Conservation (phyloP, 2,888 invertebrate species). For the Mythimna albipuncta region DNA sequence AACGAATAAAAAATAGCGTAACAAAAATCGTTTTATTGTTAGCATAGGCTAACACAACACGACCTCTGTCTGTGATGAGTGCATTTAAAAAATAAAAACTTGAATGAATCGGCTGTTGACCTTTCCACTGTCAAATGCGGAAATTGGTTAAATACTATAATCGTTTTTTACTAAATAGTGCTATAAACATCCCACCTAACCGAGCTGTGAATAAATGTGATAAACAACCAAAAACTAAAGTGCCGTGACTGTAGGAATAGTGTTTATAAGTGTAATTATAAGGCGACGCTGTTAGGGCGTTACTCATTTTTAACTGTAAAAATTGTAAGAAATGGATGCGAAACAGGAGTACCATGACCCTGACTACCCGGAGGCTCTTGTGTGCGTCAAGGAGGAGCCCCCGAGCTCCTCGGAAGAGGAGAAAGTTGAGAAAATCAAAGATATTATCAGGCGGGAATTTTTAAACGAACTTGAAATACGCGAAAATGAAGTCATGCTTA, state of each 20-base stretch:
- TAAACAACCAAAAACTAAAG: conserved; percentile 70
- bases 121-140: conserved; percentile 84
- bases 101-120: conserved; percentile 85
- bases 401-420: conserved; percentile 78
- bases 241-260: conserved; percentile 62
- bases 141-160: conserved; percentile 76
- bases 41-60: background rate
- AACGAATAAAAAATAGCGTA: conserved; percentile 8
- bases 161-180: conserved; percentile 71
- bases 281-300: conserved; percentile 75
- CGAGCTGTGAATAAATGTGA: conserved; percentile 74
- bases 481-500: conserved; percentile 93
- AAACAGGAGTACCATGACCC: conserved; percentile 91
- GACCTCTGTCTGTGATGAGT: conserved; percentile 34
- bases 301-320: conserved; percentile 71
- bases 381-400: conserved; percentile 73
- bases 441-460: conserved; percentile 94
- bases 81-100: conserved; percentile 62
- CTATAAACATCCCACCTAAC: conserved; percentile 66
- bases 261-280: conserved; percentile 67
- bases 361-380: conserved; percentile 86
- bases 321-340: conserved; percentile 79
- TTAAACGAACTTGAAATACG: conserved; percentile 92
- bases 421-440: conserved; percentile 88
- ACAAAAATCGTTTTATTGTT: conserved; percentile 19